Evolutionary conservation across 2,888 invertebrate genomes (phyloP).

Genomic region (Julus scanicus): DNA sequence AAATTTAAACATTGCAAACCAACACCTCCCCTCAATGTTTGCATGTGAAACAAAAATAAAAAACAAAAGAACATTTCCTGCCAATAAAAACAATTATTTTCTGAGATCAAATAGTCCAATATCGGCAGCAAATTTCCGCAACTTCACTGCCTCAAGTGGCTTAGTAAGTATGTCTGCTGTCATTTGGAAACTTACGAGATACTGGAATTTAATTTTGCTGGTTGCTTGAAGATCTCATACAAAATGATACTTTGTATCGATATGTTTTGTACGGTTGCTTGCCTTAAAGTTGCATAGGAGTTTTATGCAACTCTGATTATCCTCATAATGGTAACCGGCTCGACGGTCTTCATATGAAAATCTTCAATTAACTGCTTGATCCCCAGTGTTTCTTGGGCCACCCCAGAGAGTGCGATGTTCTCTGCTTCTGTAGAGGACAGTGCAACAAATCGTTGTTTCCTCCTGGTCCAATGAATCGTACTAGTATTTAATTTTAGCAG

Average conservation of each 20-base stretch:
- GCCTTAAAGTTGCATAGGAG: not conserved
- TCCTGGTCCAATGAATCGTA: not conserved
- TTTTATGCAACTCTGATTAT: not conserved
- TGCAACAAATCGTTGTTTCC: not conserved
- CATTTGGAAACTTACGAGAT: not conserved
- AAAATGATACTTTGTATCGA: slow-evolving; percentile 13
- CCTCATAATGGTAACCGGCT: not conserved
- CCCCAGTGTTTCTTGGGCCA: not conserved
- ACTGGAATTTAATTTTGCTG: not conserved
- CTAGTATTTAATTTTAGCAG: not conserved
- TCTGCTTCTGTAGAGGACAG: not conserved
- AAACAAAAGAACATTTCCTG: too few species aligned
- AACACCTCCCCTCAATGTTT: not conserved
- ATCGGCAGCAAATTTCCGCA: not conserved
- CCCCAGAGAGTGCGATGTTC: not conserved
- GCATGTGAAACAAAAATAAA: not conserved
- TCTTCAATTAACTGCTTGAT: not conserved
- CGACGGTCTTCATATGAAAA: not conserved
- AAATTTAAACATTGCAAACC: not conserved
- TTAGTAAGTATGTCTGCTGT: not conserved
- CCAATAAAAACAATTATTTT: too few species aligned
- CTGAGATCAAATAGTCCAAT: not conserved
- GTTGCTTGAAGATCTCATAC: not conserved
- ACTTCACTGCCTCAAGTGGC: not conserved
- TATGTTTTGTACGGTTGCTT: not conserved